These are phyloP conservation scores for Mormyrops boulengeri DNA, from an alignment of 2,797 vertebrate genomes.

Conservation along the genomic window DNA sequence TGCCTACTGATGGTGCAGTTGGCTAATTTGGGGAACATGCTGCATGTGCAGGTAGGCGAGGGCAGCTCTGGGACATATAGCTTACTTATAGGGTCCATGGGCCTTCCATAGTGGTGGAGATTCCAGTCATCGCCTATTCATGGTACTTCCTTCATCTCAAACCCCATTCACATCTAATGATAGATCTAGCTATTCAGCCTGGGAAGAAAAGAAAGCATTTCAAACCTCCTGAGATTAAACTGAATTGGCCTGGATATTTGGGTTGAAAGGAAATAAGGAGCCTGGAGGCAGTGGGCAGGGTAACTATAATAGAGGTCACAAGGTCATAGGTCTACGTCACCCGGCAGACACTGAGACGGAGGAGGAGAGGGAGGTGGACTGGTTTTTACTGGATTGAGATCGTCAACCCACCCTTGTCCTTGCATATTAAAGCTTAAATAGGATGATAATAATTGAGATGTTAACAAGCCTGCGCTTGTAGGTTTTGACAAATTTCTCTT, in stretches of 20 bases:
- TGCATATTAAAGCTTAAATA: not conserved
- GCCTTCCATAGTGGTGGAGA: not conserved
- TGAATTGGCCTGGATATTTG: not conserved
- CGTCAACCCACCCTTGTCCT: not conserved
- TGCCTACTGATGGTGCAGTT: not conserved
- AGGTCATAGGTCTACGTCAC: not conserved
- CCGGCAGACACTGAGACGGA: not conserved
- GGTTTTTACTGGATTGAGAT: not conserved
- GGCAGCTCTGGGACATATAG: not conserved
- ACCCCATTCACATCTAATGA: not conserved
- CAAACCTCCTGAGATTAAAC: not conserved
- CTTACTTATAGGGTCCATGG: not conserved
- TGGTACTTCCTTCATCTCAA: not conserved
- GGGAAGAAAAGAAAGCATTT: slow-evolving; percentile 6
- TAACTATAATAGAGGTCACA: not conserved
- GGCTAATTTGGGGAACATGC: not conserved
- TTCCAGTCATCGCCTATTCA: not conserved
- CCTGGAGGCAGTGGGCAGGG: not conserved
- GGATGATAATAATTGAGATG: not conserved
- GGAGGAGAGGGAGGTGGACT: not conserved
- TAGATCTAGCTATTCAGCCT: slow-evolving; percentile 11
- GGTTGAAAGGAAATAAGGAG: not conserved
- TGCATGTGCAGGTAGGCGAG: not conserved
- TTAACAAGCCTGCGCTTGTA: not conserved
- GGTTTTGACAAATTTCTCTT: not conserved